Evolutionary conservation across 2,113 vertebrate genomes (phyloP).

Genomic region (Pseudois nayaur): DNA sequence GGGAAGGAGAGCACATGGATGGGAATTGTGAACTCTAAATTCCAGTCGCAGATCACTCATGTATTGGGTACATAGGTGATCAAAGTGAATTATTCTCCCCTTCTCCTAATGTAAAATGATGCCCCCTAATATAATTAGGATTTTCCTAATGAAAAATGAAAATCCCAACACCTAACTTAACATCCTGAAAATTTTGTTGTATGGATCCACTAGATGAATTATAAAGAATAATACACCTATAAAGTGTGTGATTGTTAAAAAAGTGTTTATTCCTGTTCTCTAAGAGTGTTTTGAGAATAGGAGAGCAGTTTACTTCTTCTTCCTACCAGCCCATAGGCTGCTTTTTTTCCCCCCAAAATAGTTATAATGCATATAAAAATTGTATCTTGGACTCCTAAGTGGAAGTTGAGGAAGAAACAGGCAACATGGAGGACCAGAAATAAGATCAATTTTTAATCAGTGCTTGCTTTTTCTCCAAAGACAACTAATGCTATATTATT

Average conservation of each 20-base stretch:
- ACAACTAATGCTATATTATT: conserved; percentile 10
- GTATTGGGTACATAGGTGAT: background rate
- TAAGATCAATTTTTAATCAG: background rate
- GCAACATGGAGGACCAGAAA: background rate
- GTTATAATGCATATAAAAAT: background rate
- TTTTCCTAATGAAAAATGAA: background rate
- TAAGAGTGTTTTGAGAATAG: background rate
- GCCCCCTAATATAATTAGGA: background rate
- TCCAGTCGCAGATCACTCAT: background rate
- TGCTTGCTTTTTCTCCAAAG: background rate
- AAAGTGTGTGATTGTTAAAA: background rate
- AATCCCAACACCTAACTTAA: background rate
- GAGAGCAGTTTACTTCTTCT: background rate
- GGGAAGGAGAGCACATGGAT: background rate
- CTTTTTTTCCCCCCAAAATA: background rate
- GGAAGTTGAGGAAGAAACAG: background rate
- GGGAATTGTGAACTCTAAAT: background rate
- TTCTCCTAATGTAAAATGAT: background rate
- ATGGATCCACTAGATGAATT: background rate
- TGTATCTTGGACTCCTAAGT: background rate
- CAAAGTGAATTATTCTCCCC: background rate
- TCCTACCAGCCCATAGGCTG: background rate
- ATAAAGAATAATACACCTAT: background rate
- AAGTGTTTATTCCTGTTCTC: background rate
- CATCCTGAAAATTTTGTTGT: background rate